phyloP scores from a whole-genome alignment of 2,797 vertebrate genomes.

The Percopsis omiscomaycus region DNA sequence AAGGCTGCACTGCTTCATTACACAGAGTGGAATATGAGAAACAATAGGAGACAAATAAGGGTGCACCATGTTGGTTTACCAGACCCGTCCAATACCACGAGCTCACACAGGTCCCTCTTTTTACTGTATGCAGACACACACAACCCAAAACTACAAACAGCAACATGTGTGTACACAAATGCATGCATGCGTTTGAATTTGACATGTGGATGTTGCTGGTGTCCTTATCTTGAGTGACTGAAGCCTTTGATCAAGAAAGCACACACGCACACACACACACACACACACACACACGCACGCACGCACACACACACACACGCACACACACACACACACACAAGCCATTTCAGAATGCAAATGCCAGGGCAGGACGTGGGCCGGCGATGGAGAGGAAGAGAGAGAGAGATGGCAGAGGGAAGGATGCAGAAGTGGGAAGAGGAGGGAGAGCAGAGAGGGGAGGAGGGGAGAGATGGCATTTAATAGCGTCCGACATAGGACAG shows the following conservation, averaged over 20 bases:
- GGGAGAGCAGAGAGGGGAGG: slow-evolving; percentile 15
- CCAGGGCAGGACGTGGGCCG: background rate
- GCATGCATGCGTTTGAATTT: too few relatives aligned
- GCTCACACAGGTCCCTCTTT: too few relatives aligned
- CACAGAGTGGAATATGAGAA: too few relatives aligned
- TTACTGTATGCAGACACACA: background rate
- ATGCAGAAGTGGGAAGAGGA: background rate
- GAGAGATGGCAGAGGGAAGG: background rate
- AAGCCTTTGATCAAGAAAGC: too few relatives aligned
- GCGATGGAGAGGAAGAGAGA: background rate
- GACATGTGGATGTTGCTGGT: too few relatives aligned
- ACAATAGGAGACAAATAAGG: too few relatives aligned
- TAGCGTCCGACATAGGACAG: background rate
- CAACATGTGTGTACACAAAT: background rate
- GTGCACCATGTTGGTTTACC: too few relatives aligned
- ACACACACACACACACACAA: slow-evolving; percentile 14
- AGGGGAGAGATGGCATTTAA: background rate
- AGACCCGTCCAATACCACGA: too few relatives aligned
- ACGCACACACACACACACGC: slow-evolving; percentile 5
- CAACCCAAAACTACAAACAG: background rate
- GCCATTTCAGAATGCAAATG: background rate
- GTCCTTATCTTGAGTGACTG: too few relatives aligned
- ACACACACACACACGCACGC: background rate
- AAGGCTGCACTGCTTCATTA: too few relatives aligned
- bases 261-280: background rate